Percentiles rank a stretch among this genome's conserved stretches.
Conservation (phyloP, 1,140 invertebrate species). For the Heterodera schachtii region DNA sequence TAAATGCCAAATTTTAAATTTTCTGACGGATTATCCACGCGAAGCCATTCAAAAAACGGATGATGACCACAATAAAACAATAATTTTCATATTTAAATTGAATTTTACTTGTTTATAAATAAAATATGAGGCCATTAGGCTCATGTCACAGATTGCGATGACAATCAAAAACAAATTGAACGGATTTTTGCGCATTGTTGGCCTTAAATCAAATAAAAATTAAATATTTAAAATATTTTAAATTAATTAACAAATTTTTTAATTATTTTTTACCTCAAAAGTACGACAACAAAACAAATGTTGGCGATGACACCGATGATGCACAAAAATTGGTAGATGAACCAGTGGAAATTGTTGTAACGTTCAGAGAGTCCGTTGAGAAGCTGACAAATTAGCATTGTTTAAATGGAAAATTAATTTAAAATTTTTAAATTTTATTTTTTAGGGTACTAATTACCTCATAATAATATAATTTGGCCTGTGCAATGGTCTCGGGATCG, state of each 20-base stretch:
- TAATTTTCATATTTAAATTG: background rate
- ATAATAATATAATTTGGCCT: conserved; percentile 21
- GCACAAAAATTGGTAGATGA: conserved; percentile 51
- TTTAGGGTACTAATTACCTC: conserved; percentile 8
- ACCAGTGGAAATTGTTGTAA: conserved; percentile 42
- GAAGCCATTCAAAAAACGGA: no score
- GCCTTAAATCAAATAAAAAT: conserved; percentile 32
- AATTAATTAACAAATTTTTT: background rate
- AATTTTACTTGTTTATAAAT: conserved; percentile 55
- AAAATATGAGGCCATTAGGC: conserved; percentile 64
- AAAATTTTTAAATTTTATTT: background rate
- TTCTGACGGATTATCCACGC: no score
- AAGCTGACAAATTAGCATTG: conserved; percentile 30
- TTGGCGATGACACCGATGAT: conserved; percentile 61
- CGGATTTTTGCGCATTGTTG: conserved; percentile 61
- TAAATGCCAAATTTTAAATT: no score
- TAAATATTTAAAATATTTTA: background rate
- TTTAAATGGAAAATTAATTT: background rate
- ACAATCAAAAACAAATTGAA: conserved; percentile 63
- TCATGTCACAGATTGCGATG: conserved; percentile 62
- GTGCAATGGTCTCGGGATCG: conserved; percentile 13
- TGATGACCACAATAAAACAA: background rate
- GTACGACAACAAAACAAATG: conserved; percentile 60
- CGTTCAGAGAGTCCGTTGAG: conserved; percentile 14
- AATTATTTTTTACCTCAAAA: conserved; percentile 34